These are phyloP conservation scores for Pitangus sulphuratus DNA, from an alignment of 2,797 vertebrate species.

Conservation along the genomic window DNA sequence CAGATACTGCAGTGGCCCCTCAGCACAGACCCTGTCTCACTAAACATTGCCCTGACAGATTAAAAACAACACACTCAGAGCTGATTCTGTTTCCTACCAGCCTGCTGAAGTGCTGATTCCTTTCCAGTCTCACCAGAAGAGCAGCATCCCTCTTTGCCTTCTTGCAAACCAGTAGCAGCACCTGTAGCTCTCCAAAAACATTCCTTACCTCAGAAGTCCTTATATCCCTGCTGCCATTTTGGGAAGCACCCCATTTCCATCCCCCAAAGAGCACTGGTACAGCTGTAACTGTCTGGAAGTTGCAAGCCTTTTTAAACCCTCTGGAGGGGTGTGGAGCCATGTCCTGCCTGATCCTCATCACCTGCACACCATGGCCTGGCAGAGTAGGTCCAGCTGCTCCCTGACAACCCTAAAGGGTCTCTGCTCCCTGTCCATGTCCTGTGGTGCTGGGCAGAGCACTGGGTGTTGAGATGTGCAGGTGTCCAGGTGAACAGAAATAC, in stretches of 20 bases:
- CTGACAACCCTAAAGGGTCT: not conserved
- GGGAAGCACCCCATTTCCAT: not conserved
- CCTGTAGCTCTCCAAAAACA: not conserved
- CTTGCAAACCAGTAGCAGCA: not conserved
- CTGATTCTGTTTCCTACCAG: not conserved
- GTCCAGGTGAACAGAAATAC: not conserved
- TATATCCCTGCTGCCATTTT: not conserved
- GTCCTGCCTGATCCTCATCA: not conserved
- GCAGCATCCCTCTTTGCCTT: not conserved
- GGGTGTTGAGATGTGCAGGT: not conserved
- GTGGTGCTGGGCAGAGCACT: not conserved
- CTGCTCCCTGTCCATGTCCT: not conserved
- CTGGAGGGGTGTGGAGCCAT: not conserved
- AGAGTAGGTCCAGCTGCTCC: not conserved
- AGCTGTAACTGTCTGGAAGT: not conserved
- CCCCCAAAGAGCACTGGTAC: not conserved
- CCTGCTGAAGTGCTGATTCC: not conserved
- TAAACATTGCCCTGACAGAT: not conserved
- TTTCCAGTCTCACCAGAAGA: not conserved
- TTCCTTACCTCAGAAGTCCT: not conserved
- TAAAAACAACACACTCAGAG: not conserved
- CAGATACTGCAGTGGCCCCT: not conserved
- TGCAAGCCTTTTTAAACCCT: constrained; percentile 3
- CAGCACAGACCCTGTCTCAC: not conserved
- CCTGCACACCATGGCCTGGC: not conserved